Conservation (phyloP, 2,888 invertebrate species). For the Chromoteleia sp. region DNA sequence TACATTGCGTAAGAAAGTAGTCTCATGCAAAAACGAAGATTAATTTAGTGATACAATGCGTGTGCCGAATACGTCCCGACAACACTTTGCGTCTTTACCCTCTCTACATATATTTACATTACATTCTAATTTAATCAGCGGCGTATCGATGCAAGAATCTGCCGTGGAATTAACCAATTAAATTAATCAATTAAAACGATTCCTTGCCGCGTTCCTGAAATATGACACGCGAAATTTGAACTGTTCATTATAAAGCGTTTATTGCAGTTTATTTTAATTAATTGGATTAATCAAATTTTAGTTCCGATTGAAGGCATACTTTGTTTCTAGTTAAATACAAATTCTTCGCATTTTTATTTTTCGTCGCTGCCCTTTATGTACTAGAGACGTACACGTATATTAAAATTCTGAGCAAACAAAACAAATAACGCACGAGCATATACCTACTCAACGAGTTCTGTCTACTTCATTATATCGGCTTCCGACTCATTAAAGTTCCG, state of each 20-base stretch:
- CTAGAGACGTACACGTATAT: conserved; percentile 39
- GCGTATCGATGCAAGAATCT: conserved; percentile 44
- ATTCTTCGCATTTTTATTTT: not conserved
- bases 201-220: conserved; percentile 23
- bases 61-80: conserved; percentile 67
- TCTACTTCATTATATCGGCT: conserved; percentile 67
- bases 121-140: conserved; percentile 63
- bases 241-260: conserved; percentile 4
- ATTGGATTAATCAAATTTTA: conserved; percentile 8
- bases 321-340: conserved; percentile 5
- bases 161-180: conserved; percentile 57
- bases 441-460: conserved; percentile 63
- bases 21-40: conserved; percentile 70
- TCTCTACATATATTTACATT: conserved; percentile 41
- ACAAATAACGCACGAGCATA: conserved; percentile 40
- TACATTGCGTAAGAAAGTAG: conserved; percentile 80
- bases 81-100: conserved; percentile 54
- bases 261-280: conserved; percentile 16
- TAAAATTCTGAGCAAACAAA: conserved; percentile 44
- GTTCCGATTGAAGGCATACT: not conserved
- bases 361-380: not conserved
- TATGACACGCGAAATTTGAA: conserved; percentile 2
- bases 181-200: conserved; percentile 57
- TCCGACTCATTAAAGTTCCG: conserved; percentile 69
- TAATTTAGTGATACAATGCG: conserved; percentile 69